Evolutionary conservation across 53 echinoderm and acorn worm species (phyloP).

Genomic region (Henricia sp.): DNA sequence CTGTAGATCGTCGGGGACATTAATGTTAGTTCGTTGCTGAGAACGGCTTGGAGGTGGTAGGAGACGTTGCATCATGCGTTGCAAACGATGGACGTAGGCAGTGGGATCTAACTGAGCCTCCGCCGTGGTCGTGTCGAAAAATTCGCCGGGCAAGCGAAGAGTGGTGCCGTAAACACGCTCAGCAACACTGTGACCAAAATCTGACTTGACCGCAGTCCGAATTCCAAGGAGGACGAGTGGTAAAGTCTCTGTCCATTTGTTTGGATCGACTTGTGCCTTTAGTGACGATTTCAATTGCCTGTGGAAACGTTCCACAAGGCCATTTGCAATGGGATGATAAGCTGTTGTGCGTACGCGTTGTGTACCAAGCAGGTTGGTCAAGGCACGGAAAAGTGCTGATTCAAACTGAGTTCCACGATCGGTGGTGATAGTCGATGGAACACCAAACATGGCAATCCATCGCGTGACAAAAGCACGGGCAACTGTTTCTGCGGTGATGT

Average conservation of each 20-base stretch:
- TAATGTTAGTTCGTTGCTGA: background rate
- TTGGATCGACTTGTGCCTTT: background rate
- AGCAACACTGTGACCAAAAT: slow-evolving; percentile 12
- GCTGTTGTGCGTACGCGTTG: background rate
- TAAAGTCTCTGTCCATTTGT: background rate
- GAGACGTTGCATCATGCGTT: background rate
- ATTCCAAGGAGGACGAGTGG: slow-evolving; percentile 6
- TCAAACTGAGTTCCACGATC: slow-evolving; percentile 65
- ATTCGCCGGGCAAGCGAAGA: slow-evolving; percentile 15
- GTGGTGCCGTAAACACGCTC: slow-evolving; percentile 11
- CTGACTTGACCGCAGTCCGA: slow-evolving; percentile 12
- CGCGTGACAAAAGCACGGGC: background rate
- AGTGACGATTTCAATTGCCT: slow-evolving; percentile 6
- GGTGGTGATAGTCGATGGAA: slow-evolving; percentile 43
- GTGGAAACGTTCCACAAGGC: slow-evolving; percentile 59
- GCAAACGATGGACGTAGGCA: slow-evolving; percentile 3
- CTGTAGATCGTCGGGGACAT: slow-evolving; percentile 8
- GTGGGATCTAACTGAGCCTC: background rate
- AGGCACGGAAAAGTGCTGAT: slow-evolving; percentile 13
- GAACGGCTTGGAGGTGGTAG: background rate
- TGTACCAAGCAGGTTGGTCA: background rate
- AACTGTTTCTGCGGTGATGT: slow-evolving; percentile 25
- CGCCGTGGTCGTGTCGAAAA: background rate
- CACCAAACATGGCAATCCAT: slow-evolving; percentile 57
- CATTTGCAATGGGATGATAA: slow-evolving; percentile 24